A percentile compares a stretch with the other conserved stretches of the same genome.
These are phyloP conservation scores for Tromatobia lineatoria DNA, from an alignment of 2,888 invertebrate genomes.

Conservation along the genomic window DNA sequence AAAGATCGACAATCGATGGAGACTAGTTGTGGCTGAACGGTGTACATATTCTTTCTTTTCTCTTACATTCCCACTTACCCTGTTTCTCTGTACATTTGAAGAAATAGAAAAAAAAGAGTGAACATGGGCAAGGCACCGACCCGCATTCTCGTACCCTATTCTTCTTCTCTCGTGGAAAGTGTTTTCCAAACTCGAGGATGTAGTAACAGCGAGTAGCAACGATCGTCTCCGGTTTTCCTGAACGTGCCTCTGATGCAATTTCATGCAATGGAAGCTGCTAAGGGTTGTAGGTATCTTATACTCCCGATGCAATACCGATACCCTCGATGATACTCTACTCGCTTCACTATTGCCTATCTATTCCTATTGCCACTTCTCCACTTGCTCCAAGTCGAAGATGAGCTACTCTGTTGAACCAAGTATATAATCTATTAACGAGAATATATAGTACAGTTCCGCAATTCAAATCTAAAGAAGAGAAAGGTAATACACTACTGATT, in stretches of 20 bases:
- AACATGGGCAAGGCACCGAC: constrained; percentile 36
- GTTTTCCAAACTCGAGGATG: constrained; percentile 39
- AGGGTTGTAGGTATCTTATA: constrained; percentile 21
- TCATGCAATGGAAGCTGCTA: constrained; percentile 52
- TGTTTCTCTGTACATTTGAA: constrained; percentile 40
- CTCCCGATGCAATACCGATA: constrained; percentile 13
- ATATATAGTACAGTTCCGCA: background rate
- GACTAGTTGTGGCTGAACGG: constrained; percentile 37
- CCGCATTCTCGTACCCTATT: constrained; percentile 42
- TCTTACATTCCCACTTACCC: constrained; percentile 30
- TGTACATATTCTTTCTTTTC: background rate
- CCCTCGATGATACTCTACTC: constrained; percentile 26
- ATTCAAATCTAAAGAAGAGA: background rate
- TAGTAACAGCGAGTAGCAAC: constrained; percentile 40
- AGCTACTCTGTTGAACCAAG: constrained; percentile 4
- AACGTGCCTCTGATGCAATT: constrained; percentile 62
- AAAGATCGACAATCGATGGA: constrained; percentile 58
- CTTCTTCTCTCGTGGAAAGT: constrained; percentile 40
- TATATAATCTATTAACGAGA: background rate
- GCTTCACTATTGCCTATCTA: background rate
- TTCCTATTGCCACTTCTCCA: constrained; percentile 6
- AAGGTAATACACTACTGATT: background rate
- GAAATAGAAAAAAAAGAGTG: constrained; percentile 41
- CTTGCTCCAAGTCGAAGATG: constrained; percentile 12
- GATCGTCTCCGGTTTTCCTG: constrained; percentile 59